Base-by-base conservation (phyloP, 2,797 vertebrate species). In the Ibycter americanus region DNA sequence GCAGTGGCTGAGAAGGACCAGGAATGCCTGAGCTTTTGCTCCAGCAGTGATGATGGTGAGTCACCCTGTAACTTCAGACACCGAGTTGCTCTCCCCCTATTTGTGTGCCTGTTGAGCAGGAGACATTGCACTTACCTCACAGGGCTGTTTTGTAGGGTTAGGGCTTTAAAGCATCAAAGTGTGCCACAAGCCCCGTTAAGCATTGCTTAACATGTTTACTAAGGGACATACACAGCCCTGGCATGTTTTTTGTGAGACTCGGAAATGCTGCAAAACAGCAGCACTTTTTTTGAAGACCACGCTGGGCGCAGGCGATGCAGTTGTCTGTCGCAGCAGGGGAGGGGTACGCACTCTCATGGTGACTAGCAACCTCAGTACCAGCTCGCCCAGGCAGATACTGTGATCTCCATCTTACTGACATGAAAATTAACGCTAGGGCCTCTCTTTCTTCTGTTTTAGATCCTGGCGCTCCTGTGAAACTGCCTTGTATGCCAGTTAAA, bases 401-500 rank as follows among this genome's bases (percentile, higher is more conserved):
- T 80, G 47, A 46, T 71, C 59, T 67, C 47, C 34, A 15, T 54
- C 38, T 70, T 40, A 56, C 19, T 79, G 58, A 70, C 19, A 4
- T 76, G 27, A 62, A 79, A 62, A 68, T 67, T 98, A 93, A 97
- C 49, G 25, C 36, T 79, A 54, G 16, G 73, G 26, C 95, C 74
- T 97, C 32, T 47, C 78, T 95, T 63, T 97, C 86, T 98, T 97
- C 52, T 97, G 23, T 97, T 82, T 21, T 97, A 99, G 99, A 99
- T 98, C 98, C 99, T 97, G 99, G 99, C 73, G 99, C 99, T 98
- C 98, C 99, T 95, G 97, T 99, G 98, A 99, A 99, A 98, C 98
- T 99, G 97, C 99, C 99, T 98, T 99, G 99, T 96, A 98, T 99
- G 98, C 98, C 98, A 80, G 99, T 99, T 92, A 99, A 99, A 98